A percentile compares a stretch with the other conserved stretches of the same genome.
Conservation (phyloP, 2,888 invertebrate genomes). For the Tinea trinotella region DNA sequence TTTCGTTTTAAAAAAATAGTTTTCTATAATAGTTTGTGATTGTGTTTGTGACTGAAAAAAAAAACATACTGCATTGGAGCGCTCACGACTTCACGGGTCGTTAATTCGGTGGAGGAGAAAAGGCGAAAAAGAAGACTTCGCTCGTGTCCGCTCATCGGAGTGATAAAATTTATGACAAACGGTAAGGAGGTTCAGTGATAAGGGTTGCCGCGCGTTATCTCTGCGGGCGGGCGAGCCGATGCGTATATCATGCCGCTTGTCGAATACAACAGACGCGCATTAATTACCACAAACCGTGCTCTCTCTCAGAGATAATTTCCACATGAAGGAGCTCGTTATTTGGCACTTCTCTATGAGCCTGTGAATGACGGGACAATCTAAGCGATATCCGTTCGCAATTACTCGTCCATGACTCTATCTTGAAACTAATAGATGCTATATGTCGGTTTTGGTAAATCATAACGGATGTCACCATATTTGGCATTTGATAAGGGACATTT, state of each 20-base stretch:
- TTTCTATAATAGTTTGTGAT: slow-evolving; percentile 37
- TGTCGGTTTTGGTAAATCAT: background rate
- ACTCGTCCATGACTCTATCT: background rate
- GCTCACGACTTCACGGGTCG: slow-evolving; percentile 61
- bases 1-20: background rate
- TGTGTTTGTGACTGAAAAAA: slow-evolving; percentile 58
- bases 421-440: background rate
- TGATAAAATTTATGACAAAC: slow-evolving; percentile 69
- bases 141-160: slow-evolving; percentile 57
- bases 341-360: slow-evolving; percentile 7
- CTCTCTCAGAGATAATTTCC: slow-evolving; percentile 26
- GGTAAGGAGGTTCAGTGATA: slow-evolving; percentile 65
- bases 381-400: background rate
- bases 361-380: slow-evolving; percentile 2
- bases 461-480: too few relatives aligned
- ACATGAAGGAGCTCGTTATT: slow-evolving; percentile 24
- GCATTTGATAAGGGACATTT: too few relatives aligned
- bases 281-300: slow-evolving; percentile 32
- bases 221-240: slow-evolving; percentile 31
- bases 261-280: slow-evolving; percentile 28
- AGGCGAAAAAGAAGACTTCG: slow-evolving; percentile 47
- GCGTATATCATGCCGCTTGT: slow-evolving; percentile 32
- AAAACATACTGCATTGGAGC: slow-evolving; percentile 38
- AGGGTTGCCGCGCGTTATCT: slow-evolving; percentile 55
- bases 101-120: slow-evolving; percentile 53